phyloP scores from a whole-genome alignment of 1,140 invertebrate genomes.

The Oncopodura yosiiana region DNA sequence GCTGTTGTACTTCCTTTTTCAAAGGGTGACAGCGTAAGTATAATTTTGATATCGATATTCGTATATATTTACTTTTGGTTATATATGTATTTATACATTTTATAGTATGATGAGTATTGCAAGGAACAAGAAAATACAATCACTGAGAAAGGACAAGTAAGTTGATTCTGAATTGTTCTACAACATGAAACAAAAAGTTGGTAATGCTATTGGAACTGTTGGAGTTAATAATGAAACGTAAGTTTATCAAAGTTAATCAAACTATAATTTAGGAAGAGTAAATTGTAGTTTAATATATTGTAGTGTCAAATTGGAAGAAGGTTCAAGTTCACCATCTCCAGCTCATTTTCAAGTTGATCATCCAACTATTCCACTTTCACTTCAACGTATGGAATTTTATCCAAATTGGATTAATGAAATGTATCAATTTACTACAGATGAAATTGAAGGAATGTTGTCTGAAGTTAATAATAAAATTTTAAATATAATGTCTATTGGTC shows the following conservation, averaged over 20 bases:
- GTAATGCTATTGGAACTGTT: conserved; percentile 92
- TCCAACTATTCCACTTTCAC: no score
- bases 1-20: conserved; percentile 83
- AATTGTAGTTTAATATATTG: conserved; percentile 22
- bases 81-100: conserved; percentile 3
- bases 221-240: conserved; percentile 41
- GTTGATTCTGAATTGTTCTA: conserved; percentile 65
- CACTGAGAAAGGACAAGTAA: conserved; percentile 50
- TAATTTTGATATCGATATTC: background rate
- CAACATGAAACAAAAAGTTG: conserved; percentile 83
- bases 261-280: background rate
- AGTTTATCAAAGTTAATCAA: conserved; percentile 7
- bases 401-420: no score
- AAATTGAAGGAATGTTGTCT: no score
- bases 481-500: no score
- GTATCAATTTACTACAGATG: no score
- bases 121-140: conserved; percentile 53
- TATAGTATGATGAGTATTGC: conserved; percentile 52
- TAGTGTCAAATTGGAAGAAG: conserved; percentile 59
- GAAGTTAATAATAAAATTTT: no score
- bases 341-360: no score
- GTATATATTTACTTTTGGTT: background rate
- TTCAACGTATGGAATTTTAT: no score
- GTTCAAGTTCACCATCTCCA: no score
- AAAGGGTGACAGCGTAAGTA: conserved; percentile 56